Conservation (phyloP, 2,797 vertebrate species). For the Thripadectes ignobilis region DNA sequence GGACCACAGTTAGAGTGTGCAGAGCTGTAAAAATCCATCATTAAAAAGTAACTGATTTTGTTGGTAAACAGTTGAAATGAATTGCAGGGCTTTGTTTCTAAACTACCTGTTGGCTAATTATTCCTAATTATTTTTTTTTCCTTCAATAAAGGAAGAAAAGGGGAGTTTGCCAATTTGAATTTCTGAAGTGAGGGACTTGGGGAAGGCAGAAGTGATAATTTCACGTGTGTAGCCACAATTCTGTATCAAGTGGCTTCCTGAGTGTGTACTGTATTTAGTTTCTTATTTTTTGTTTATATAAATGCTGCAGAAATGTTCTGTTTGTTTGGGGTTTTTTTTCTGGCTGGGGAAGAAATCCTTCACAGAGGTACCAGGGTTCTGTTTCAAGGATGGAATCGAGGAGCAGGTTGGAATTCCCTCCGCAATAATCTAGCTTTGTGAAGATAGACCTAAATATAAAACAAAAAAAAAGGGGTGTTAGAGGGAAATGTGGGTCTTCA, state of each 20-base stretch:
- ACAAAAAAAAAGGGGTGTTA: fast-evolving
- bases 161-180: neutral
- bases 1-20: neutral
- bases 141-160: neutral
- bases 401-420: neutral
- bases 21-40: neutral
- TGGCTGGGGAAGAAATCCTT: neutral
- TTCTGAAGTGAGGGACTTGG: neutral
- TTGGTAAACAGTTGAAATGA: neutral
- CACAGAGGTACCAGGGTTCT: neutral
- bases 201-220: neutral
- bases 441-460: neutral
- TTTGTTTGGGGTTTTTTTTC: neutral
- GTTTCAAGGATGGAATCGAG: neutral
- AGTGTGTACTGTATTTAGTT: neutral
- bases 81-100: neutral
- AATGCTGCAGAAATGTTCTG: neutral
- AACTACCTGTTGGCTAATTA: neutral
- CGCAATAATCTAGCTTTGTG: neutral
- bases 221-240: fast-evolving
- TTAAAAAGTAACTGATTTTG: neutral
- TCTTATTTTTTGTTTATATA: neutral
- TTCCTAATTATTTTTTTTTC: no score
- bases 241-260: fast-evolving
- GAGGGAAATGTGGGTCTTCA: neutral